Conservation (phyloP, 2,113 vertebrate species). For the Sturnus vulgaris region DNA sequence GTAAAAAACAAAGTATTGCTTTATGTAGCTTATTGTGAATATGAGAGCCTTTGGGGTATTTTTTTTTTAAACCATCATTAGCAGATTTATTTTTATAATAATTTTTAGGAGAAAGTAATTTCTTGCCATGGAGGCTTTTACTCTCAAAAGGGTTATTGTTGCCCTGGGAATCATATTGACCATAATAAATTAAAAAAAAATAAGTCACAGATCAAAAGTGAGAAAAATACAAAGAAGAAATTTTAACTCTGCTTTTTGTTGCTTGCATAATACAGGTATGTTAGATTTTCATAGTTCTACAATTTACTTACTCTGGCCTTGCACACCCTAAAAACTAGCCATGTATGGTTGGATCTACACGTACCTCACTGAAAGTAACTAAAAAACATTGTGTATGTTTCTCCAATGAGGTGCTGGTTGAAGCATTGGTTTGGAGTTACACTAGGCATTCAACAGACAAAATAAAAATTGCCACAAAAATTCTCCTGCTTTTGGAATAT, state of each 20-base stretch:
- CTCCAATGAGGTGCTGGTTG: background rate
- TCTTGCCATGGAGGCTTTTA: background rate
- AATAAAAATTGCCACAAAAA: background rate
- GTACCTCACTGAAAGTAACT: background rate
- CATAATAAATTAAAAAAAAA: background rate
- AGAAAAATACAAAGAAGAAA: background rate
- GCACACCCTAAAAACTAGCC: background rate
- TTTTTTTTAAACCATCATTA: background rate
- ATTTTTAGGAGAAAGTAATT: background rate
- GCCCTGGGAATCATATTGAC: background rate
- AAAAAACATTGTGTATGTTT: background rate
- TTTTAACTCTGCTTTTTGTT: background rate
- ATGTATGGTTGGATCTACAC: background rate
- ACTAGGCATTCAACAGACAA: background rate
- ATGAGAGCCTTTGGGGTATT: background rate
- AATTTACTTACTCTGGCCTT: background rate
- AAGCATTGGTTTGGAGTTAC: background rate
- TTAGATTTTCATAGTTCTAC: background rate
- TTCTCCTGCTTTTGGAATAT: background rate
- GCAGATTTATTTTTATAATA: background rate
- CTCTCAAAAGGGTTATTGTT: background rate
- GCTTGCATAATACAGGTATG: background rate
- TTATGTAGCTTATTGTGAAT: background rate
- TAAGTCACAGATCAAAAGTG: background rate
- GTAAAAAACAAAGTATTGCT: background rate